A percentile compares a stretch with the other conserved stretches of the same genome.
Conservation (phyloP, 2,113 vertebrate species). For the Callorhinus ursinus region DNA sequence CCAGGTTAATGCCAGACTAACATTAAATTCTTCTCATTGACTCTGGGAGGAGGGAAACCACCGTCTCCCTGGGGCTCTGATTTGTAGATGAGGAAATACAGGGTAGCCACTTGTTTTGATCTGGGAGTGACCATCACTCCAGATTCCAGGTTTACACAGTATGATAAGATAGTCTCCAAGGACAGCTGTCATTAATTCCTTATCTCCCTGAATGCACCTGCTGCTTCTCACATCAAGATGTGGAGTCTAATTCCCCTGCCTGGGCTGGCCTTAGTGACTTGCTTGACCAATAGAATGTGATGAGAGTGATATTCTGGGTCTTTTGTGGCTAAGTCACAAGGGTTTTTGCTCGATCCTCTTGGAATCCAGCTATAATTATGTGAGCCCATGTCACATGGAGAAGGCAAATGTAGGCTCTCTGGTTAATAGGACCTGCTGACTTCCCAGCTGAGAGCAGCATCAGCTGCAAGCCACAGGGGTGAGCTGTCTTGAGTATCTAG, state of each 20-base stretch:
- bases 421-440: not conserved
- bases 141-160: not conserved
- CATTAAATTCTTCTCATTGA: not conserved
- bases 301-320: not conserved
- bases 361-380: not conserved
- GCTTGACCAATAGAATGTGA: not conserved
- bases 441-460: not conserved
- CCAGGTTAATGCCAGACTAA: not conserved
- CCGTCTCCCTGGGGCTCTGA: not conserved
- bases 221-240: not conserved
- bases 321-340: not conserved
- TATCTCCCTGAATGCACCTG: not conserved
- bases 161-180: not conserved
- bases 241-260: not conserved
- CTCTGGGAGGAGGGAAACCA: not conserved
- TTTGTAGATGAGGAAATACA: not conserved
- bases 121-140: not conserved
- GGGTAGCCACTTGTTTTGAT: not conserved
- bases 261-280: not conserved
- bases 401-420: not conserved
- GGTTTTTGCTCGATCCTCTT: not conserved
- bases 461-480: not conserved
- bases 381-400: not conserved
- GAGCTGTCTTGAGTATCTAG: not conserved
- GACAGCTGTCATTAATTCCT: not conserved